phyloP scores from a whole-genome alignment of 2,888 invertebrate species.

The Podotricha telesiphe region DNA sequence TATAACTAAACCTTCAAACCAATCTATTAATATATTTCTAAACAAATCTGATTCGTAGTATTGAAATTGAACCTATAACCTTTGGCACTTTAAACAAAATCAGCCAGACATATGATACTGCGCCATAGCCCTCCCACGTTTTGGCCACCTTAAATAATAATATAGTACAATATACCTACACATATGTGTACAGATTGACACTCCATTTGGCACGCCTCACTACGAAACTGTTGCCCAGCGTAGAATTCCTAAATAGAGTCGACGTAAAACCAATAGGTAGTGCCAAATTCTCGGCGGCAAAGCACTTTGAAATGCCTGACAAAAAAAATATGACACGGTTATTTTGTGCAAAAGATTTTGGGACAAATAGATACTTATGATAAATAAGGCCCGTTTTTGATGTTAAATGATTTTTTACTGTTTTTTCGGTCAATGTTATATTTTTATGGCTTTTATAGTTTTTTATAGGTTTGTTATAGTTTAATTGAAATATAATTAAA shows the following conservation, averaged over 20 bases:
- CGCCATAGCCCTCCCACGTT: not conserved
- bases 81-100: not conserved
- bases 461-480: too few species aligned
- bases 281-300: constrained; percentile 29
- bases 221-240: constrained; percentile 35
- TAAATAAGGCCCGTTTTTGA: not conserved
- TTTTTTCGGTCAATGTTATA: too few species aligned
- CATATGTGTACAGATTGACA: constrained; percentile 27
- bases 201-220: constrained; percentile 35
- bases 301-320: constrained; percentile 27
- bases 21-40: too few species aligned
- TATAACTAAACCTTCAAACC: too few species aligned
- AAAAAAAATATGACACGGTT: constrained; percentile 29
- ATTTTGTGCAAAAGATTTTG: not conserved
- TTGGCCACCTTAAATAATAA: constrained; percentile 16
- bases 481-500: too few species aligned
- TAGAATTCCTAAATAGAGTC: constrained; percentile 31
- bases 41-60: too few species aligned
- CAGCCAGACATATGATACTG: not conserved
- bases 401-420: too few species aligned
- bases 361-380: not conserved
- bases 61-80: not conserved
- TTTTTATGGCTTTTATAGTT: too few species aligned
- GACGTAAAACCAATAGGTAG: constrained; percentile 17
- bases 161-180: constrained; percentile 20